Percentiles rank a stretch among this genome's conserved stretches.
Conservation (phyloP, 2,113 vertebrate species). For the Psittacara wagleri region DNA sequence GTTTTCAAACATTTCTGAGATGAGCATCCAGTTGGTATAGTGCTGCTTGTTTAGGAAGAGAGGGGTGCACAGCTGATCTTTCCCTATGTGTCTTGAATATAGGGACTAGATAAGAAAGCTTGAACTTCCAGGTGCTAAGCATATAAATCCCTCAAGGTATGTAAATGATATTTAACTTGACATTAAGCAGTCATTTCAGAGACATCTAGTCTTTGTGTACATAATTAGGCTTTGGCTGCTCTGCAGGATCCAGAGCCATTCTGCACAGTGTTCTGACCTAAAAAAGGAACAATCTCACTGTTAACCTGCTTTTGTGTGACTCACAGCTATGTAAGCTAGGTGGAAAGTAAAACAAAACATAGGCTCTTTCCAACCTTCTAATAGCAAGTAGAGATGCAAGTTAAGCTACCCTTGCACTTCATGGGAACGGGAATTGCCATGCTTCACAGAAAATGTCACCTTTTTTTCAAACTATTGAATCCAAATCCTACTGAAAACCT, state of each 20-base stretch:
- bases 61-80: neutral
- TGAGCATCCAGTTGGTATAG: neutral
- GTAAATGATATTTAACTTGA: neutral
- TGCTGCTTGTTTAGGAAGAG: neutral
- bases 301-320: neutral
- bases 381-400: neutral
- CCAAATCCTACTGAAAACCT: neutral
- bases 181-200: neutral
- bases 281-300: neutral
- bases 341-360: neutral
- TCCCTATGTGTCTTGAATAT: neutral
- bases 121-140: neutral
- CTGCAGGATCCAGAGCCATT: neutral
- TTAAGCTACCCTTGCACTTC: neutral
- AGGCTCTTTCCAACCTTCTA: rapidly evolving
- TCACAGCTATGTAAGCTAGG: neutral
- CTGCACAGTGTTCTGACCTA: neutral
- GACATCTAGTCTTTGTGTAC: neutral
- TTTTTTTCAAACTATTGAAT: neutral
- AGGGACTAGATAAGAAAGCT: neutral
- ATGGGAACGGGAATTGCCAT: neutral
- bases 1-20: neutral
- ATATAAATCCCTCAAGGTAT: neutral
- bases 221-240: neutral
- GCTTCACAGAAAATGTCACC: neutral